Percentiles rank a stretch among this genome's conserved stretches.
Conservation (phyloP, 1,140 invertebrate species). For the Lanistes nyassanus region DNA sequence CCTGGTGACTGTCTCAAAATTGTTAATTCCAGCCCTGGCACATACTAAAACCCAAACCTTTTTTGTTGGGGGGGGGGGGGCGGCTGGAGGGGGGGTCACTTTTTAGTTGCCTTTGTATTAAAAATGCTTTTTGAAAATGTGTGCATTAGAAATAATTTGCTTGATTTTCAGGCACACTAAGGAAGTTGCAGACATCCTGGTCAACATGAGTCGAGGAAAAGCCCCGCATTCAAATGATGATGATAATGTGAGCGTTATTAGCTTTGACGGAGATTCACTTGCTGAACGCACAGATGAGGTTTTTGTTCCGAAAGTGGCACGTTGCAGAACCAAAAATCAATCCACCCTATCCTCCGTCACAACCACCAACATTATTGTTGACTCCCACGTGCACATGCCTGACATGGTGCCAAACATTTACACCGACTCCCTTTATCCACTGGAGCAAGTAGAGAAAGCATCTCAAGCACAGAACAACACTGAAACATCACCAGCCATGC, state of each 20-base stretch:
- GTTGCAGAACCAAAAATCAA: neutral
- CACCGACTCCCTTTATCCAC: too few relatives aligned
- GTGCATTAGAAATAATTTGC: neutral
- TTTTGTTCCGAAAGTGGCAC: constrained; percentile 6
- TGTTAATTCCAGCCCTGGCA: too few relatives aligned
- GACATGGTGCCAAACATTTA: too few relatives aligned
- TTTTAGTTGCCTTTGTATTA: too few relatives aligned
- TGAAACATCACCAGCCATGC: too few relatives aligned
- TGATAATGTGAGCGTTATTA: neutral
- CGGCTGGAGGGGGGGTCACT: too few relatives aligned
- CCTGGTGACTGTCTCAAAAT: too few relatives aligned
- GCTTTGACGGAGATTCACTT: neutral
- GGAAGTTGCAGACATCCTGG: constrained; percentile 22
- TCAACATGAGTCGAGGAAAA: constrained; percentile 23
- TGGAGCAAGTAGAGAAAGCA: too few relatives aligned
- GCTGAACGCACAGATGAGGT: too few relatives aligned
- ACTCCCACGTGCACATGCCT: neutral
- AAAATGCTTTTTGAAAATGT: neutral
- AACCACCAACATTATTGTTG: neutral
- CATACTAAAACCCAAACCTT: too few relatives aligned
- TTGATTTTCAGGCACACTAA: neutral
- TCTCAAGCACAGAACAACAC: too few relatives aligned
- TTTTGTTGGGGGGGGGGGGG: too few relatives aligned
- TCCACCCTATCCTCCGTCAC: neutral
- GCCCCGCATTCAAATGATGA: neutral